Evolutionary conservation across 2,797 vertebrate genomes (phyloP).

Genomic region (Sebastes hubbsi): DNA sequence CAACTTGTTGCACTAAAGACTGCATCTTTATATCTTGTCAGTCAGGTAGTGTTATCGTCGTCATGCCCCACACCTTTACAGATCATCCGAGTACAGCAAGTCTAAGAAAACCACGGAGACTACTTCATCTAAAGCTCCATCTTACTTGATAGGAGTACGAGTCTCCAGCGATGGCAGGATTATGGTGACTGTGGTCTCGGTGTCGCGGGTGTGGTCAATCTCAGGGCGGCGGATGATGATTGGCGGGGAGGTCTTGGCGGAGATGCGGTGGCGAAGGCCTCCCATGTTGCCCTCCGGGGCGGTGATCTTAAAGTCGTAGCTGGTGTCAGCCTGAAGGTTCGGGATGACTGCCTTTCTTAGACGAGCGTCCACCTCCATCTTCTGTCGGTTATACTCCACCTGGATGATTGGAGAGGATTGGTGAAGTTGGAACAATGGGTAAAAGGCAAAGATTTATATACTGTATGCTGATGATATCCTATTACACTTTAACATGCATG

Average conservation of each 20-base stretch:
- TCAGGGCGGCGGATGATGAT: constrained; percentile 89
- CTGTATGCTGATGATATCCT: background rate
- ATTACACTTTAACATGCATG: background rate
- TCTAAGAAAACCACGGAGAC: background rate
- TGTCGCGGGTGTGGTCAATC: constrained; percentile 89
- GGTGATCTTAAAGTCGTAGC: constrained; percentile 95
- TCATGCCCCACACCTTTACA: background rate
- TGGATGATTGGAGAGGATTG: constrained; percentile 47
- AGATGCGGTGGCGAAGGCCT: constrained; percentile 93
- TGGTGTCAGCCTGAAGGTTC: constrained; percentile 91
- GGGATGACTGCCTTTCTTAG: constrained; percentile 94
- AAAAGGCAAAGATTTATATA: background rate
- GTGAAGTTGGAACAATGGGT: background rate
- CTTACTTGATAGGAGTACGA: constrained; percentile 88
- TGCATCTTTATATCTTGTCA: background rate
- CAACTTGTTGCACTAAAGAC: background rate
- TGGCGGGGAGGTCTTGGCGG: constrained; percentile 92
- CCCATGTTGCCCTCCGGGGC: constrained; percentile 94
- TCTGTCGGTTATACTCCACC: constrained; percentile 94
- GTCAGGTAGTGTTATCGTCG: background rate
- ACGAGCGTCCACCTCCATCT: constrained; percentile 92
- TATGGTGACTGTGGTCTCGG: constrained; percentile 90
- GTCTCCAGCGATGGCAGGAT: constrained; percentile 90
- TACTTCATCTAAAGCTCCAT: background rate
- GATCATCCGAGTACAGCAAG: background rate